Conservation (phyloP, 2,113 vertebrate species). For the Petromus typicus region DNA sequence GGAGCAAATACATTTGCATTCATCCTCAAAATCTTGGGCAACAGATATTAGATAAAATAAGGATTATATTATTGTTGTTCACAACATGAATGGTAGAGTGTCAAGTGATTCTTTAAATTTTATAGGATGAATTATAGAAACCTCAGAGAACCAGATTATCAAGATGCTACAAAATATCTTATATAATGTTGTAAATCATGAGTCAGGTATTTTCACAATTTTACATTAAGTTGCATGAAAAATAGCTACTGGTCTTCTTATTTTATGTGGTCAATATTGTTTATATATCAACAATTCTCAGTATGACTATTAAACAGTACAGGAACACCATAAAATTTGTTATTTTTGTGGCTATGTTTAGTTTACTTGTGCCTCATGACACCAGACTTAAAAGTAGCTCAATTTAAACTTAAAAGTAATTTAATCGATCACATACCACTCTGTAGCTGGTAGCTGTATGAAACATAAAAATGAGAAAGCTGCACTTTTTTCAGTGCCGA, state of each 20-base stretch:
- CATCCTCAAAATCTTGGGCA: constrained; percentile 56
- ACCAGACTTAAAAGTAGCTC: not conserved
- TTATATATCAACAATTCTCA: not conserved
- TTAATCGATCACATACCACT: not conserved
- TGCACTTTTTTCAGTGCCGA: not conserved
- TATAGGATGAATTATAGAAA: not conserved
- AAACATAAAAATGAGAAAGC: not conserved
- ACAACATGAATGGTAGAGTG: constrained; percentile 6
- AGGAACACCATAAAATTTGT: not conserved
- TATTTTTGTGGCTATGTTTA: not conserved
- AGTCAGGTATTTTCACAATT: not conserved
- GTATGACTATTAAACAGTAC: not conserved
- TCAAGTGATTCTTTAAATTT: constrained; percentile 46
- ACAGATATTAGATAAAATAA: constrained; percentile 7
- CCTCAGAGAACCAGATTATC: not conserved
- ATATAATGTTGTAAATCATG: not conserved
- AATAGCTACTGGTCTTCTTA: not conserved
- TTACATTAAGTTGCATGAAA: not conserved
- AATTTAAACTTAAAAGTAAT: not conserved
- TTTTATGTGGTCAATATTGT: not conserved
- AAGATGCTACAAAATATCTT: not conserved
- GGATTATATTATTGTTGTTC: constrained; percentile 49
- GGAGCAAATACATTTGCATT: constrained; percentile 57
- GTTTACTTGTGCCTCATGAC: not conserved
- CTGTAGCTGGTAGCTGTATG: no score